phyloP scores from a whole-genome alignment of 1,140 invertebrate species.

The Ostrea edulis region DNA sequence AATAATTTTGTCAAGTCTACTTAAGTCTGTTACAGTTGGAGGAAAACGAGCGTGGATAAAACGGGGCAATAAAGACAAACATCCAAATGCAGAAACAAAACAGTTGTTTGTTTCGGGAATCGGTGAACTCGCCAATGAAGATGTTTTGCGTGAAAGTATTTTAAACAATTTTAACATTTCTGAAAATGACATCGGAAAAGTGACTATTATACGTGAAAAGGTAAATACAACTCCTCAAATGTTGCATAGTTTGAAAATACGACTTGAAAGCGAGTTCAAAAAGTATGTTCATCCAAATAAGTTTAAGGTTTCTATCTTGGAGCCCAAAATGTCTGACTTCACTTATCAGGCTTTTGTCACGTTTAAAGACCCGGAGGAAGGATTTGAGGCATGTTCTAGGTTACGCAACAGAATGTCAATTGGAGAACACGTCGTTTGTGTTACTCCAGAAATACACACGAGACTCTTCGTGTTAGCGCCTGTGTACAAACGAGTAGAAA shows the following conservation, averaged over 20 bases:
- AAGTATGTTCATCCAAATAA: conserved; percentile 36
- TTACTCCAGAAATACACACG: conserved; percentile 57
- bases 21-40: conserved; percentile 21
- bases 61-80: not conserved
- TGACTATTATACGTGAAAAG: conserved; percentile 54
- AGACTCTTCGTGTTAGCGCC: conserved; percentile 55
- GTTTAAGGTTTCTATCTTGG: conserved; percentile 51
- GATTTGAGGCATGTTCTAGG: conserved; percentile 53
- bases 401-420: conserved; percentile 43
- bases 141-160: conserved; percentile 55
- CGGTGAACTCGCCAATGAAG: conserved; percentile 54
- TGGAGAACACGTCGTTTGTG: conserved; percentile 49
- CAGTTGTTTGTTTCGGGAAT: conserved; percentile 41
- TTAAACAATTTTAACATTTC: conserved; percentile 37
- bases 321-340: conserved; percentile 36
- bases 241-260: not conserved
- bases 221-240: conserved; percentile 29
- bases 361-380: conserved; percentile 64
- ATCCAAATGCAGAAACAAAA: not conserved
- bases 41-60: conserved; percentile 41
- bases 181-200: conserved; percentile 39
- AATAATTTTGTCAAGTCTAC: not conserved
- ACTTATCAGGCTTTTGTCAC: conserved; percentile 56
- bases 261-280: conserved; percentile 41
- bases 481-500: conserved; percentile 53